Percentiles rank a stretch among this genome's conserved stretches.
Conservation (phyloP, 2,113 vertebrate species). For the Sinocyclocheilus maitianheensis region DNA sequence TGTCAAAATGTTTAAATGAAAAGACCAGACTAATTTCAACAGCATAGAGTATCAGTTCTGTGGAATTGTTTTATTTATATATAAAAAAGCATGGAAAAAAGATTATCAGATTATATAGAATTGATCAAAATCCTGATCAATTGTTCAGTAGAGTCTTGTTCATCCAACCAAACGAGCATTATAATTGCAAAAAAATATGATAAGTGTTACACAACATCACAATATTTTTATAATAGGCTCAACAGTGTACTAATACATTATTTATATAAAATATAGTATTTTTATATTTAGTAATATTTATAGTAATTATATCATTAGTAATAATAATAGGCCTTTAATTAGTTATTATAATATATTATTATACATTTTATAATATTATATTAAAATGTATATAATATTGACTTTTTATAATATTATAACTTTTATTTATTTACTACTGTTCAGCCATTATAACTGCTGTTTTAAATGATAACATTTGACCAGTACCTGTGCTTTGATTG, state of each 20-base stretch:
- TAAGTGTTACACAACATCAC: background rate
- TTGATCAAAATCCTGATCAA: background rate
- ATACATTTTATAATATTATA: background rate
- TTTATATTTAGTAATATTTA: background rate
- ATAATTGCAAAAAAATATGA: background rate
- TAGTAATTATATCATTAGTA: no score
- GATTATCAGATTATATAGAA: background rate
- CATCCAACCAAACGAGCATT: background rate
- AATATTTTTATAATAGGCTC: background rate
- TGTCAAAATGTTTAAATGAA: constrained; percentile 52
- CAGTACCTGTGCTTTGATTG: background rate
- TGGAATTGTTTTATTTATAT: background rate
- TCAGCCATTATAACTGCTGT: background rate
- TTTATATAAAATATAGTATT: background rate
- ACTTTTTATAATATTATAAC: no score
- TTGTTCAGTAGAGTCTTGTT: background rate
- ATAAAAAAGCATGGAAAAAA: background rate
- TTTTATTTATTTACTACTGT: background rate
- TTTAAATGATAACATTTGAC: background rate
- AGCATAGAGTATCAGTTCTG: background rate
- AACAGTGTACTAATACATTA: background rate
- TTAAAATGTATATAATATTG: no score
- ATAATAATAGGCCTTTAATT: no score
- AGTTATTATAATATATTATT: no score
- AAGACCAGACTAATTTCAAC: constrained; percentile 27